Evolutionary conservation across 2,888 invertebrate species (phyloP), one percentile per base, ranked within the genome.

Genomic region (Zygaena filipendulae): DNA sequence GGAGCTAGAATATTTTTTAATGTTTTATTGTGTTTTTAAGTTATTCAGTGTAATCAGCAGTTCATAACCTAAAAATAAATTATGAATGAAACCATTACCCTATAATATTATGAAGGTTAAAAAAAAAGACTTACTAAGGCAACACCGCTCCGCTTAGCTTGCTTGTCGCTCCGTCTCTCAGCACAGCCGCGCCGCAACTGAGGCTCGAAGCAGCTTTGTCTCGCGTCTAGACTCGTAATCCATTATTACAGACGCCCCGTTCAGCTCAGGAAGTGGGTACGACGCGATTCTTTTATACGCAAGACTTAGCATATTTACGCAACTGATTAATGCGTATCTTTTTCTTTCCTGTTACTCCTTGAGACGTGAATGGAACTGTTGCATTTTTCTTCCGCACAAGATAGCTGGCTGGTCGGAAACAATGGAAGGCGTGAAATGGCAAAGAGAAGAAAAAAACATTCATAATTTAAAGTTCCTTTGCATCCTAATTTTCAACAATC

Each of bases 201-300:
- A 62, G 63, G 62, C 61, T 64, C 58, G 59, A 54, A 64, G 52
- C 60, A 60, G 64, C 68, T 71, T 70, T 68, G 71, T 70, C 68
- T 68, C 63, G 52, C 56, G 68, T 67, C 68, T 69, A 71, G 71
- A 67, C 71, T 66, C 60, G 67, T 72, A 74, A 74, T 75, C 71
- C 70, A 71, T 74, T 75, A 75, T 67, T 64, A 61, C 61, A 60
- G 54, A 59, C 64, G 56, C 64, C 56, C 52, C n/a, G 53, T 51
- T 45, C 47, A 48, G 44, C 52, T 47, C 49, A 53, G 59, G 60
- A 60, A 64, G 53, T 40, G 41, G 43, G 41, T 35, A 35, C 42
- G 45, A 51, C 46, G 52, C 52, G 53, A 59, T 58, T 57, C 54
- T 49, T 53, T 58, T 57, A 61, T 62, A 58, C 49, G 51, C 56